phyloP scores from a whole-genome alignment of 2,888 invertebrate species.

The Antheraea yamamai region DNA sequence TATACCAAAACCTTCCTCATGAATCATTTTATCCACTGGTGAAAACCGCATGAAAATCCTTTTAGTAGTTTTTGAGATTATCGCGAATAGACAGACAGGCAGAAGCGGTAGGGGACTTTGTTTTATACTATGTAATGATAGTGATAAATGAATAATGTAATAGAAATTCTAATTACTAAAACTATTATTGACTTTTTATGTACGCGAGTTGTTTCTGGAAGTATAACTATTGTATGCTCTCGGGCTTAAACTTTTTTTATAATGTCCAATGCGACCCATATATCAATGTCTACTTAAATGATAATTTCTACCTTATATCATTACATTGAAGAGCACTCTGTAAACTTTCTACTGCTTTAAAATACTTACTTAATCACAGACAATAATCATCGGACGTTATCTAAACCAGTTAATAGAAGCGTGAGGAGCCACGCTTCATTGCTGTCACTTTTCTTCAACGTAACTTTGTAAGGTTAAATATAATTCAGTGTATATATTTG shows the following conservation, averaged over 20 bases:
- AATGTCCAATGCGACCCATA: constrained; percentile 4
- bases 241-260: neutral
- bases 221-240: neutral
- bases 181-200: neutral
- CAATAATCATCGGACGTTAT: constrained; percentile 11
- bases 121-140: no score
- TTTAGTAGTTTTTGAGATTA: no score
- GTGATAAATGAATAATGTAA: neutral
- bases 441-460: neutral
- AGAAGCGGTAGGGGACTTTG: no score
- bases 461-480: neutral
- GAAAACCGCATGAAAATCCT: no score
- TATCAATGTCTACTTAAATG: constrained; percentile 6
- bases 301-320: constrained; percentile 7
- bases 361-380: neutral
- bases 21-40: no score
- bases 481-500: neutral
- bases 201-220: neutral
- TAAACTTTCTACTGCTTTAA: constrained; percentile 8
- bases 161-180: neutral
- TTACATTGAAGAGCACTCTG: constrained; percentile 5
- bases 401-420: neutral
- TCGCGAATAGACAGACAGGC: no score
- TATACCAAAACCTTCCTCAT: no score
- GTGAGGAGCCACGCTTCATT: constrained; percentile 8